Evolutionary conservation across 2,888 invertebrate genomes (phyloP), one percentile per base, ranked within the genome.

Genomic region (Leptinotarsa haldemani): DNA sequence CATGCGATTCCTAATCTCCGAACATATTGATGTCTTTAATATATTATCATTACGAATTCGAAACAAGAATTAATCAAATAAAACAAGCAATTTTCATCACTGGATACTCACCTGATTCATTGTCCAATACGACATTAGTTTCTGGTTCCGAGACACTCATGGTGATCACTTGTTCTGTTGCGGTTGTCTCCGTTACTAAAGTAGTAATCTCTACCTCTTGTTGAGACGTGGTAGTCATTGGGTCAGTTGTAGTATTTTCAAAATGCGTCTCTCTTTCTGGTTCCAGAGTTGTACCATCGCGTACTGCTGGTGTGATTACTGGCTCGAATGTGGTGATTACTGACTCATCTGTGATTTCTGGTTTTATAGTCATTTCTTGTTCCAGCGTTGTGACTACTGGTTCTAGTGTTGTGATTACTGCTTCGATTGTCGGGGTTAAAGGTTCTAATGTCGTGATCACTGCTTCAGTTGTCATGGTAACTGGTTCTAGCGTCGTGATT

Each of bases 161-260:
- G 61, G 56, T 56, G 1, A 12, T 20, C 12, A 18, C 22, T 22
- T 7, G 9, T 18, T 53, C 53, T 53, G 18, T 22, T 61, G 61
- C 73, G 25, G 67, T 40, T 40, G 75, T 69, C 65, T 69, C 74
- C 52, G 30, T 68, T 77, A 52, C 40, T 61, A 20, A 30, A 40
- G 16, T 61, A 47, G n/a, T 69, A 40, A 47, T 20, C 50, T n/a
- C 58, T 20, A 30, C 40, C 7, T 20, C 67, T 18, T 52, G 61
- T 67, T 61, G 58, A 40, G 40, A 9, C n/a, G 7, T 71, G 30
- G 69, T 56, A 58, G 58, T 53, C 66, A 46, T 16, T 50, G 30
- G 52, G 13, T 66, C 40, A 47, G 68, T 30, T 30, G 7, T 22
- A 20, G 20, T 56, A 9, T 40, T 40, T 9, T 40, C 40, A 40